phyloP scores from a whole-genome alignment of 2,888 invertebrate species.

The Harpagoxenus sublaevis region DNA sequence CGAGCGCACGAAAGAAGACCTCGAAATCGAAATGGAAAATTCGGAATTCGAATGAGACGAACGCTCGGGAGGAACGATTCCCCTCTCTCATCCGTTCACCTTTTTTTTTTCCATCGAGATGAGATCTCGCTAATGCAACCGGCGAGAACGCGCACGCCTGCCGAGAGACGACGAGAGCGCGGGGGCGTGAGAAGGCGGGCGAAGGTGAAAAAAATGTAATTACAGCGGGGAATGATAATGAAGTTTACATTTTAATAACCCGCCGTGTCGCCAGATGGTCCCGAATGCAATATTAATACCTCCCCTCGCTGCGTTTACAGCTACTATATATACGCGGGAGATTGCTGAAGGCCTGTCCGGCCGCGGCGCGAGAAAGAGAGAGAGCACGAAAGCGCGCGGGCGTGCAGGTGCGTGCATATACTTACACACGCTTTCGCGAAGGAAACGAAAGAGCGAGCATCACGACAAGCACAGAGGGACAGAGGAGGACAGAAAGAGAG shows the following conservation, averaged over 20 bases:
- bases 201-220: conserved; percentile 75
- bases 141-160: conserved; percentile 25
- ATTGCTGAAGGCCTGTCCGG: conserved; percentile 40
- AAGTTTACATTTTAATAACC: conserved; percentile 81
- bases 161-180: not conserved
- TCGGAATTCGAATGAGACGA: conserved; percentile 55
- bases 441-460: not conserved
- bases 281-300: conserved; percentile 78
- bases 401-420: conserved; percentile 17
- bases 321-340: conserved; percentile 45
- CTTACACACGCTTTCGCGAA: not conserved
- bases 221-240: conserved; percentile 79
- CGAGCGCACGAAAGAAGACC: conserved; percentile 11
- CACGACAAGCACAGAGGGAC: not conserved
- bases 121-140: conserved; percentile 70
- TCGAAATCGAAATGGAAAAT: conserved; percentile 27
- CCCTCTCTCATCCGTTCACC: conserved; percentile 44
- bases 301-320: conserved; percentile 64
- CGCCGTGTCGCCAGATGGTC: conserved; percentile 78
- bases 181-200: conserved; percentile 25
- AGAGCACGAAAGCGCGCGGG: conserved; percentile 7
- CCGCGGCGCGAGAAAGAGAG: not conserved
- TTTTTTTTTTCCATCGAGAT: conserved; percentile 58
- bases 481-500: conserved; percentile 12
- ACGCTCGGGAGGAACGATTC: conserved; percentile 42